A percentile compares a stretch with the other conserved stretches of the same genome.
Evolutionary conservation across 2,797 vertebrate genomes (phyloP).

Genomic region (Pelochelys cantorii): DNA sequence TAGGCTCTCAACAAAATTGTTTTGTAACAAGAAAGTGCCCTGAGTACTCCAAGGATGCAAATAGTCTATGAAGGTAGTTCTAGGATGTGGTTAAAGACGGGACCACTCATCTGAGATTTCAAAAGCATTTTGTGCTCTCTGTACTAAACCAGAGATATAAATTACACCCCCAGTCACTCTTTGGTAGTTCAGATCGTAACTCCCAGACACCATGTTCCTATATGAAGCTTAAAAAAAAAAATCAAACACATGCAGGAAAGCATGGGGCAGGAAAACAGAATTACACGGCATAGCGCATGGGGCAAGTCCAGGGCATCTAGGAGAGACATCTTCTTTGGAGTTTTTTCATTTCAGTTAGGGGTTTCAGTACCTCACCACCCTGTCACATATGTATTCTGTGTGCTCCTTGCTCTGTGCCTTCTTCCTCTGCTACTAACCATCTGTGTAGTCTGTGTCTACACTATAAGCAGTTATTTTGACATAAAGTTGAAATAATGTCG

Average conservation of each 20-base stretch:
- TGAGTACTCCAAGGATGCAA: neutral
- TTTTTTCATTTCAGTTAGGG: no score
- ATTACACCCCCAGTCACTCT: neutral
- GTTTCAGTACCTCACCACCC: neutral
- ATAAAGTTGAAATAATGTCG: no score
- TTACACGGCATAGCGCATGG: neutral
- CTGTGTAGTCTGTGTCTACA: no score
- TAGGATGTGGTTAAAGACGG: neutral
- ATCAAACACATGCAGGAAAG: neutral
- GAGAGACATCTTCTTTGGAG: no score
- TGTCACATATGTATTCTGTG: neutral
- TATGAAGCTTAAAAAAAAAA: neutral
- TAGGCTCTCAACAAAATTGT: neutral
- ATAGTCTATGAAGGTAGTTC: neutral
- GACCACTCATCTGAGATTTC: neutral
- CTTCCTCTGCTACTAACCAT: neutral
- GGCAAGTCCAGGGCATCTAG: neutral
- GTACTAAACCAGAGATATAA: neutral
- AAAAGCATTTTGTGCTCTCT: accelerated
- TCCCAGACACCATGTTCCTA: neutral
- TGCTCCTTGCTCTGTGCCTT: neutral
- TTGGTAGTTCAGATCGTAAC: neutral
- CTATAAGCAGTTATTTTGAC: no score
- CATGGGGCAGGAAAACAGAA: neutral
- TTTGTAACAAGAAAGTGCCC: neutral